phyloP scores from a whole-genome alignment of 2,888 invertebrate genomes.

The Nyleta sp. region DNA sequence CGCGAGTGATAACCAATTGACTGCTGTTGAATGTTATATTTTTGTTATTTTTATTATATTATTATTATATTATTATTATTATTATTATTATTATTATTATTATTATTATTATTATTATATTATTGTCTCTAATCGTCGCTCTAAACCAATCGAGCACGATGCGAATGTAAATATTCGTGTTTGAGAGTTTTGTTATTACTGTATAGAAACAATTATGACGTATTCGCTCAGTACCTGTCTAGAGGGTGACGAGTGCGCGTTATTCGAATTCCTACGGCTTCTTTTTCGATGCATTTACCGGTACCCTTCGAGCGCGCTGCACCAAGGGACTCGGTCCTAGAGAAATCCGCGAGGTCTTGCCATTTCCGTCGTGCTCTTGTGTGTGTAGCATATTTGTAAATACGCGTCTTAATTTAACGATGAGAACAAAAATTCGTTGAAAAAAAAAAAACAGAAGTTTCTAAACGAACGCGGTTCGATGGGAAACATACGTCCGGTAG shows the following conservation, averaged over 20 bases:
- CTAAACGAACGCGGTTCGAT: slow-evolving; percentile 50
- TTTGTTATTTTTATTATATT: slow-evolving; percentile 79
- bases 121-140: slow-evolving; percentile 54
- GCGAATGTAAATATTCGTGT: slow-evolving; percentile 75
- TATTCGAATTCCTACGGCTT: slow-evolving; percentile 68
- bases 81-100: slow-evolving; percentile 81
- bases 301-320: slow-evolving; percentile 44
- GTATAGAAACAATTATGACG: slow-evolving; percentile 75
- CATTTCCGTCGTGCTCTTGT: slow-evolving; percentile 41
- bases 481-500: slow-evolving; percentile 64
- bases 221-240: slow-evolving; percentile 72
- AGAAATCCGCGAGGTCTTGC: slow-evolving; percentile 47
- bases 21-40: slow-evolving; percentile 81
- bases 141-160: slow-evolving; percentile 49
- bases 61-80: slow-evolving; percentile 70
- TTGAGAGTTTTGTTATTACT: slow-evolving; percentile 80
- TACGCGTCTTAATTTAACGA: slow-evolving; percentile 53
- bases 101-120: slow-evolving; percentile 70
- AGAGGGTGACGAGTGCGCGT: slow-evolving; percentile 70
- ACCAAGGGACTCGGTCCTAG: slow-evolving; percentile 56
- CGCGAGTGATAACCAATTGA: slow-evolving; percentile 75
- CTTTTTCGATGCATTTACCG: slow-evolving; percentile 66
- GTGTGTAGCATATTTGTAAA: slow-evolving; percentile 57
- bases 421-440: slow-evolving; percentile 15
- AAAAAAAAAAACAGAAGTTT: too few species aligned